Base-by-base conservation (phyloP, 2,888 invertebrate genomes). In the Drosophila subquinaria region DNA sequence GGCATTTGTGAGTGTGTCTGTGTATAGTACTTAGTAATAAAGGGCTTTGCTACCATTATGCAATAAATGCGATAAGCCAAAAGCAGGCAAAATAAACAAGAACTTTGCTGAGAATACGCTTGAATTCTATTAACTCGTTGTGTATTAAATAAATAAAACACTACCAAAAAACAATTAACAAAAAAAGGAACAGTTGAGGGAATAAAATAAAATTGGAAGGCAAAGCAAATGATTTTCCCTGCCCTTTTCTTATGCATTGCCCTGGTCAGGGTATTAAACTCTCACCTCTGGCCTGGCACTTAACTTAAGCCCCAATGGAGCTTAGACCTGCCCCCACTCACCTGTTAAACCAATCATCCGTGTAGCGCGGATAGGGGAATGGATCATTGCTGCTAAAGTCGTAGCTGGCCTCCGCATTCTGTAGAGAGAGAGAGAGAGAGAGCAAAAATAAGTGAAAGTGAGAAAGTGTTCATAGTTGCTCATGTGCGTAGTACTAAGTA, bases 291-390 rank as follows among this genome's bases (percentile, higher is more conserved):
- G n/a, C 40, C 10, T 6, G 47, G 38, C 20, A 73, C 47, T 59
- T 36, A 61, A 42, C 10, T 35, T 55, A 65, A 65, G 43, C 52
- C 59, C 23, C 35, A 64, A 55, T 71, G 40, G 15, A 20, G 63
- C 50, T 27, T 60, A 66, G 42, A 36, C 30, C 33, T 36, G 51
- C 40, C 30, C 5, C 43, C 40, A 90, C 93, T 94, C 94, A 98
- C 97, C 99, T 99, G 94, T 99, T 99, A 93, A 99, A 99, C 99
- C 99, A 99, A 92, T 99, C 99, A 91, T 99, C 99, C 0, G 99
- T 99, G 93, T 99, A 99, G 82, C 99, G 95, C 2, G 99, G 99
- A 93, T 99, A 99, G 0, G 99, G 99, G 93, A 95, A 99, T 2
- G 98, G 98, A 92, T 99, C 99, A 93, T 99, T 99, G 93, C 99